Evolutionary conservation across 2,888 invertebrate genomes (phyloP), one percentile per base, ranked within the genome.

Genomic region (Nomada hirtipes): DNA sequence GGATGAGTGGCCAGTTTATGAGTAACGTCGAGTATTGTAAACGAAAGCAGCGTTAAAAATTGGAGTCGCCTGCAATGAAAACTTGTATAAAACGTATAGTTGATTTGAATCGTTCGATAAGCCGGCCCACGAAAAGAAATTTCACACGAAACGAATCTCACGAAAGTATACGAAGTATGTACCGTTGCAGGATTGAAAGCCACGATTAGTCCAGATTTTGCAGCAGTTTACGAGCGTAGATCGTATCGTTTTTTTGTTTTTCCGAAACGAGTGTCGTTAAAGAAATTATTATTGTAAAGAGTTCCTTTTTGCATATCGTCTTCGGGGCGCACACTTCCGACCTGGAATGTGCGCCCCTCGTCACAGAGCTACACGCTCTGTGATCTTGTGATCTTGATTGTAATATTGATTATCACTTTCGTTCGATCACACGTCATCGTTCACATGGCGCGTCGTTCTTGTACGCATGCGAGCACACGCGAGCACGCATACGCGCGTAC

Each of bases 161-260:
- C 90, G 91, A 92, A 92, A 92, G 92, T 92, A 92, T 92, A 92
- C 92, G 92, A 92, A 87, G 84, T 85, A 90, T 84, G 69, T 85
- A 88, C 70, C 72, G 65, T 73, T 73, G 64, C 84, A 86, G 85
- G 83, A 86, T 80, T 71, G 70, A 84, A 88, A 85, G 44, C 81
- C 82, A 65, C 83, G 67, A 82, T 79, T 86, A 88, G 87, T 89
- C 87, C 84, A 86, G 77, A 83, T 83, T 89, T 84, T 84, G 53
- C 83, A 85, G 76, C 77, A 82, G 78, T 82, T 80, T 82, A 85
- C 79, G 85, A 86, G 75, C 67, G 82, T 86, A 86, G 68, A 82
- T 79, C 74, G 82, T 89, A 86, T 90, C 87, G 71, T 83, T 79
- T 86, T 47, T 44, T 26, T 20, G 10, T 50, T 29, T 18, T 67